Base-by-base conservation (phyloP, 2,113 vertebrate species). In the Catharus minimus region DNA sequence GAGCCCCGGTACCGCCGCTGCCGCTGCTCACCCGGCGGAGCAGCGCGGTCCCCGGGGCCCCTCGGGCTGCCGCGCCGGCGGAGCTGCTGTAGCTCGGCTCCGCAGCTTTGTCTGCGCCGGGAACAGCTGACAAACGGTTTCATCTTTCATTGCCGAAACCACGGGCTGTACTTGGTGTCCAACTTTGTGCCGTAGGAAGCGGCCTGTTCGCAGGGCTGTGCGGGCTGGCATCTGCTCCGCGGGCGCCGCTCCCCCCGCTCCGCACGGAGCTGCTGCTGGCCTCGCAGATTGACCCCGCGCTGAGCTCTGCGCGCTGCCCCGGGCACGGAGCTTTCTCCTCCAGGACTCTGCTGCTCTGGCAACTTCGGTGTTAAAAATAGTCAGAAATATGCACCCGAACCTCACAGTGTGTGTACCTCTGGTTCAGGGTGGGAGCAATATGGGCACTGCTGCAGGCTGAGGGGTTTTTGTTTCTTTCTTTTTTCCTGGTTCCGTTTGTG, bases 291-390 rank as follows among this genome's bases (percentile, higher is more conserved):
- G 38, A 13, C 46, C 74, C 56, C 11, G n/a, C 49, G 36, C 83
- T 36, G 62, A 22, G 88, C 55, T 20, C 1, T 24, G 58, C 71
- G 16, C 22, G 16, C 22, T 22, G 18, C 50, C 74, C 15, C 28
- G 47, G 74, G 32, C 75, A 23, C 19, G 52, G 47, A 69, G 71
- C 18, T 72, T 41, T 18, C 71, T 69, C 43, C 64, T 79, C 49
- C 74, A 11, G 66, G 57, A 41, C 78, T 74, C n/a, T n/a, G 86
- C 84, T 89, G 58, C 64, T 85, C 69, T 56, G 79, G 77, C 89
- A 72, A 58, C 76, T 86, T 78, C 3, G 38, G 23, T 20, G 72
- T 74, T 93, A 83, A 93, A 95, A 91, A 75, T 50, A 86, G 88
- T 21, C 16, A 24, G 75, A 68, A 88, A 88, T 58, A 13, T 2